Base-by-base conservation (phyloP, 2,888 invertebrate species). In the Argyresthia goedartella region DNA sequence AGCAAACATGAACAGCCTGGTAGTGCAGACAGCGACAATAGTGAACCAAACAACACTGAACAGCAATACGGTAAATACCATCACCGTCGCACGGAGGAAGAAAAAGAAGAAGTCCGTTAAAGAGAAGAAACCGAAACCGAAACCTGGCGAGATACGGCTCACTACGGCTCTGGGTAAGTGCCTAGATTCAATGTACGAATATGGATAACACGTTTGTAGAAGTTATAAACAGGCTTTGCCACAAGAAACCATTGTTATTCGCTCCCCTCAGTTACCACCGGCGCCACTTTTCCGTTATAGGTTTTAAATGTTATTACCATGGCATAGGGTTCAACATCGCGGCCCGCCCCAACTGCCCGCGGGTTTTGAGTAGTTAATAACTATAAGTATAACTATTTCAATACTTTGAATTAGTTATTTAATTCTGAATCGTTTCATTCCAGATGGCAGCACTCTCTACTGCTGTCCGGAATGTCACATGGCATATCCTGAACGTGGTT, bases 381-480 rank as follows among this genome's bases (percentile, higher is more conserved):
- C n/a, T n/a, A n/a, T n/a, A n/a, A n/a, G n/a, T n/a, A n/a, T n/a
- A n/a, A n/a, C n/a, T n/a, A n/a, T n/a, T n/a, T n/a, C n/a, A n/a
- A n/a, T n/a, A n/a, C n/a, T n/a, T n/a, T n/a, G n/a, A n/a, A n/a
- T n/a, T n/a, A n/a, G n/a, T n/a, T n/a, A n/a, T n/a, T n/a, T n/a
- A n/a, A n/a, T n/a, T n/a, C 25, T 25, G 25, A 25, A 25, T 2
- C 25, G 25, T 6, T 25, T 25, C 2, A 25, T 45, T 59, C 0
- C 62, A 86, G 95, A 95, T 61, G 95, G 95, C 43, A 94, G 95
- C 51, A 95, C 95, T 0, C 71, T 95, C 14, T 95, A 93, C 66
- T 95, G 95, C 69, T 95, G 95, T 71, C 95, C 95, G 0, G 95
- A 95, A 70, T 95, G 95, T 69, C 94, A 95, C 73, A 94, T 95